Evolutionary conservation across 2,888 invertebrate genomes (phyloP).

Genomic region (Lysandra coridon): DNA sequence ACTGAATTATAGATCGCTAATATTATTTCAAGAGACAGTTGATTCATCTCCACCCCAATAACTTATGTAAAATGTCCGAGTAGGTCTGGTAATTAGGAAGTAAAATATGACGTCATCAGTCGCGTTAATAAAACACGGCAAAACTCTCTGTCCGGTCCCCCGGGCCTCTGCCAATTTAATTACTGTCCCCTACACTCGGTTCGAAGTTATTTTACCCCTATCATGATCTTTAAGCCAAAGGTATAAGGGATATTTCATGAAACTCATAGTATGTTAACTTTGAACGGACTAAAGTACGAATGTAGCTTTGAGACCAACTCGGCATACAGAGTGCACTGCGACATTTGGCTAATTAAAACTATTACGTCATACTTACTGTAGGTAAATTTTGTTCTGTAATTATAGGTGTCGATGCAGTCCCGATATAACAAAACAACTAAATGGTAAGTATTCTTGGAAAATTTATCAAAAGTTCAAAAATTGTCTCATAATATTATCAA

Average conservation of each 20-base stretch:
- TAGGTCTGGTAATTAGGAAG: not conserved
- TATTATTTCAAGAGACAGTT: too few relatives aligned
- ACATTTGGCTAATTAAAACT: not conserved
- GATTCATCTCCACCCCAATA: too few relatives aligned
- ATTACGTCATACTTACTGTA: not conserved
- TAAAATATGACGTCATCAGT: not conserved
- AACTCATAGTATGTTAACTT: not conserved
- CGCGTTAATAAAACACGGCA: not conserved
- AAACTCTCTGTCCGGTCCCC: conserved; percentile 2
- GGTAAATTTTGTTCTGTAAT: too few relatives aligned
- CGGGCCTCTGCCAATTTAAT: not conserved
- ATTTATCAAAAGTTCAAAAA: too few relatives aligned
- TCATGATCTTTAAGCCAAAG: not conserved
- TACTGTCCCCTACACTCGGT: not conserved
- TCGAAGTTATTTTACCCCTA: not conserved
- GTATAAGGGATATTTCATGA: not conserved
- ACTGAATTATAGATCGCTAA: too few relatives aligned
- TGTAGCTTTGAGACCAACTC: not conserved
- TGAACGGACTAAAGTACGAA: not conserved
- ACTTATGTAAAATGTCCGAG: too few relatives aligned
- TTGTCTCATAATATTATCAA: too few relatives aligned
- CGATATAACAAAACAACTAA: too few relatives aligned
- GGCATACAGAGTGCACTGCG: not conserved
- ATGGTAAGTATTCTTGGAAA: too few relatives aligned
- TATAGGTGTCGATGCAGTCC: too few relatives aligned